These are phyloP conservation scores for Rousettus leschenaultii DNA, from an alignment of 2,113 vertebrate species.

Conservation along the genomic window DNA sequence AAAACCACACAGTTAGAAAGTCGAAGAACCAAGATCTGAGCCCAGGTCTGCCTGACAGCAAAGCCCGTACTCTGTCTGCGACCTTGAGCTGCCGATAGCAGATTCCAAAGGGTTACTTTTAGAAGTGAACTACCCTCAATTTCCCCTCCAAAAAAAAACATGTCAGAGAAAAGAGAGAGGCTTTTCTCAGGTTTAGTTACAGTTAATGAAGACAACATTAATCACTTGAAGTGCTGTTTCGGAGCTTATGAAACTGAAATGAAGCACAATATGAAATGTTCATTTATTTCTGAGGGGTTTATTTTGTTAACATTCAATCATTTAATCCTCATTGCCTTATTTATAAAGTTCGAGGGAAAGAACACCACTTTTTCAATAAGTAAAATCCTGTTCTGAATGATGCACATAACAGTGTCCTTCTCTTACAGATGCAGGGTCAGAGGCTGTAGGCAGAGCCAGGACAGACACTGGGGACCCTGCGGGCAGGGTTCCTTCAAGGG, in stretches of 20 bases:
- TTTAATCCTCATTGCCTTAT: constrained; percentile 60
- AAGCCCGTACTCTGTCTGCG: accelerated
- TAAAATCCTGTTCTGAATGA: background rate
- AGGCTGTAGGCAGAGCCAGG: background rate
- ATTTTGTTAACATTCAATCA: constrained; percentile 78
- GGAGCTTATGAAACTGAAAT: constrained; percentile 79
- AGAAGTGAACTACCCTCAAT: background rate
- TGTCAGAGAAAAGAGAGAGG: background rate
- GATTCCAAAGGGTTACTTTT: constrained; percentile 40
- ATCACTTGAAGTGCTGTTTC: constrained; percentile 82
- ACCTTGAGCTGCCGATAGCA: background rate
- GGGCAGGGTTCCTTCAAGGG: background rate
- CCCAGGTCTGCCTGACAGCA: accelerated
- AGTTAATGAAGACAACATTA: constrained; percentile 83
- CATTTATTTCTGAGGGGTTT: constrained; percentile 80
- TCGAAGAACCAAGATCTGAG: background rate
- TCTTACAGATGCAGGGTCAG: background rate
- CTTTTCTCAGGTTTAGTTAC: constrained; percentile 74
- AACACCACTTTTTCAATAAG: background rate
- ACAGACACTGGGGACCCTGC: accelerated
- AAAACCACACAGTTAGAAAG: background rate
- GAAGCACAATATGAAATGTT: constrained; percentile 79
- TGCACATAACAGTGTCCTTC: background rate
- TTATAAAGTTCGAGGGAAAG: background rate
- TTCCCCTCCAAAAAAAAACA: background rate